Evolutionary conservation across 2,888 invertebrate genomes (phyloP), one percentile per base, ranked within the genome.

Genomic region (Drosophila colorata): DNA sequence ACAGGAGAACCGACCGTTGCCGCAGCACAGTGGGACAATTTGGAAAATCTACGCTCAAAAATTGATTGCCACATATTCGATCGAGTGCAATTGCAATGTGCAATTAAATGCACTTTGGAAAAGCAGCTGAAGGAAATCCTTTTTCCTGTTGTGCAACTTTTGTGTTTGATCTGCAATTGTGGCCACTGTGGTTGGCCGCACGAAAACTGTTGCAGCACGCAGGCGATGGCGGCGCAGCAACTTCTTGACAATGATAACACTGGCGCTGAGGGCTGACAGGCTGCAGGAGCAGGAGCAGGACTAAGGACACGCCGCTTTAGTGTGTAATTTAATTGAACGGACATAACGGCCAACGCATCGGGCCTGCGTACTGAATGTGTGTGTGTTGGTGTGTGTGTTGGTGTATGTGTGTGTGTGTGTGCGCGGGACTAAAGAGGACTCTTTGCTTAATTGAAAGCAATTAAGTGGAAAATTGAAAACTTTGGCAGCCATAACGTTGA

Each of bases 391-490:
- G 43, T 6, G 16, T n/a, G 37, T 55, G 48, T 52, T 25, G 40
- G 35, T 41, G 38, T 18, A 28, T 55, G 33, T 9, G 16, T 38
- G 38, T 20, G 40, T 58, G 16, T 52, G 51, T 66, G 49, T 56
- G 67, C 48, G 41, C 56, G 70, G 70, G 74, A 76, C 85, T 85
- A 88, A 85, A 85, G 85, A 85, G 85, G 69, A 79, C 85, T 85
- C 85, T 85, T 88, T 86, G 88, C 88, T 88, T 85, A 85, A 85
- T 85, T 85, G 85, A 85, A 85, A 85, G 88, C 85, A 85, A 85
- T 85, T 85, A 85, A 85, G 85, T 86, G 85, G 88, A 85, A 85
- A 85, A 85, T 85, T 85, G 85, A 85, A 85, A 85, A 85, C 85
- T 85, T 85, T 85, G 85, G 87, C 87, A 80, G 87, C 79, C 87